Evolutionary conservation across 1,140 invertebrate species (phyloP).

Genomic region (Caenorhabditis elegans): WBcel235 BX284606.5:7434501-7435000

Average conservation of each 20-base stretch:
- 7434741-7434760: conserved; percentile 61
- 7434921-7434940: conserved; percentile 31
- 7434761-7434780: conserved; percentile 32
- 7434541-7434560: conserved; percentile 51
- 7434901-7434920: conserved; percentile 53
- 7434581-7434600: conserved; percentile 52
- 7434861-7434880: conserved; percentile 55
- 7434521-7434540: conserved; percentile 25
- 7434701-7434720: conserved; percentile 65
- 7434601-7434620: conserved; percentile 55
- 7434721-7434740: conserved; percentile 63
- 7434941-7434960: not conserved
- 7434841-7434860: conserved; percentile 53
- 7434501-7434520: conserved; percentile 57
- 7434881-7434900: conserved; percentile 53
- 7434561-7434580: conserved; percentile 48
- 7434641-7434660: not conserved
- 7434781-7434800: conserved; percentile 23
- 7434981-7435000: not conserved
- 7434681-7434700: conserved; percentile 59
- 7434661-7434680: conserved; percentile 56
- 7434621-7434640: conserved; percentile 28
- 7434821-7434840: conserved; percentile 64
- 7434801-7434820: conserved; percentile 62
- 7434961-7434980: not conserved